Conservation (phyloP, 1,140 invertebrate species). For the Caligus rogercresseyi region DNA sequence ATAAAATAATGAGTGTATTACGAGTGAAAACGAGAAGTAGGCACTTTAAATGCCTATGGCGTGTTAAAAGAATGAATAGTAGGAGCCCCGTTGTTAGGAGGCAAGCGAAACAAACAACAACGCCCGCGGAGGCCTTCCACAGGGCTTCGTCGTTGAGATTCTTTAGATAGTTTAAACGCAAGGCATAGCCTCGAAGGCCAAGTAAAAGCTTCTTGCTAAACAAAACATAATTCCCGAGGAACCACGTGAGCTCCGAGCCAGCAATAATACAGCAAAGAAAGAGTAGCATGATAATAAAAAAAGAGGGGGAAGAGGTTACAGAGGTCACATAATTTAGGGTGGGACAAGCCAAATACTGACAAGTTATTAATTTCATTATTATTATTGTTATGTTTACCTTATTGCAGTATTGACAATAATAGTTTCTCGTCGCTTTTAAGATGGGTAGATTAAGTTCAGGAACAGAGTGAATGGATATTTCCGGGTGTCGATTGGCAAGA, state of each 20-base stretch:
- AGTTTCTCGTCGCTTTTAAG: conserved; percentile 53
- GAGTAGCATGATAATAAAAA: not conserved
- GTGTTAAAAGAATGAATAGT: not conserved
- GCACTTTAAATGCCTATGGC: not conserved
- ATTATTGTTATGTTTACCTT: conserved; percentile 35
- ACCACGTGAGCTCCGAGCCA: not conserved
- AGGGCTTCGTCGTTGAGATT: not conserved
- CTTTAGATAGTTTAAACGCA: not conserved
- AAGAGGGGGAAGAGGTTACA: not conserved
- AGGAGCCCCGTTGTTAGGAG: not conserved
- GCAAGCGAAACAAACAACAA: not conserved
- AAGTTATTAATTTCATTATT: not conserved
- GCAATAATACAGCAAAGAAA: not conserved
- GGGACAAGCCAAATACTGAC: not conserved
- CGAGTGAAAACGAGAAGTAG: not conserved
- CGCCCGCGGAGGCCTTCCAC: not conserved
- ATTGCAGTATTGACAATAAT: conserved; percentile 68
- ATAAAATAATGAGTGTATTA: not conserved
- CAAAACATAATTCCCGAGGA: not conserved
- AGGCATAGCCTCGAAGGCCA: not conserved
- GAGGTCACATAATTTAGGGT: not conserved
- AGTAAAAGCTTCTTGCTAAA: not conserved
- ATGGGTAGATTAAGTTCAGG: conserved; percentile 66
- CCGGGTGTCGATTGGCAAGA: conserved; percentile 40
- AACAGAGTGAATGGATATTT: conserved; percentile 37